Evolutionary conservation across 2,888 invertebrate species (phyloP), one percentile per base, ranked within the genome.

Genomic region (Drosophila nr. fundita): DNA sequence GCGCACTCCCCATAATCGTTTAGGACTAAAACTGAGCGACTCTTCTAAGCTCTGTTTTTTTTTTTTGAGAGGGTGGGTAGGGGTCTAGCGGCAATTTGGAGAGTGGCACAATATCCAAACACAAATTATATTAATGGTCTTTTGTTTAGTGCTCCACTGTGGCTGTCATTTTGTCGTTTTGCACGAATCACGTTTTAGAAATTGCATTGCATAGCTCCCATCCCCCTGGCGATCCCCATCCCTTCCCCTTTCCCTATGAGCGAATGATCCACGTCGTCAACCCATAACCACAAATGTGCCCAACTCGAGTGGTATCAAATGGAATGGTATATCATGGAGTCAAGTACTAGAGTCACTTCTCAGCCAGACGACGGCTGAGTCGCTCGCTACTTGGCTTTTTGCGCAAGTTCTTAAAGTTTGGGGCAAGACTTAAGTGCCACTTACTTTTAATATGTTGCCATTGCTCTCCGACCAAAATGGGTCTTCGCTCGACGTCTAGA

Each of bases 111-210:
- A 78, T 84, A 78, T 80, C 78, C 74, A 85, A 83, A 90, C 88
- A 90, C 86, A 89, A 87, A 87, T 87, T 87, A 90, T 87, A 87
- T 90, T 87, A 87, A 87, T 87, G 83, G 86, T 65, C 91, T 84
- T 87, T 87, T 87, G 90, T 89, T 83, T 80, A 74, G 67, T 59
- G 71, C 72, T 67, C 59, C 61, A 69, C 53, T 84, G 69, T 24
- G 49, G 65, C 45, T 68, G 78, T 87, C 83, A 84, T 87, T 83
- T 85, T 90, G 90, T 90, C 88, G 84, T 59, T 88, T 64, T 82
- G 87, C 90, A 87, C 87, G 87, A 87, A 90, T 87, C 91, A 87
- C 87, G 87, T 87, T 87, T 90, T 90, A 85, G 91, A 90, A 87
- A 87, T 87, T 90, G 86, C 89, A 90, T 79, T 84, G 85, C 83